These are phyloP conservation scores for Capitella teleta DNA, from an alignment of 1,140 invertebrate genomes.

Conservation along the genomic window DNA sequence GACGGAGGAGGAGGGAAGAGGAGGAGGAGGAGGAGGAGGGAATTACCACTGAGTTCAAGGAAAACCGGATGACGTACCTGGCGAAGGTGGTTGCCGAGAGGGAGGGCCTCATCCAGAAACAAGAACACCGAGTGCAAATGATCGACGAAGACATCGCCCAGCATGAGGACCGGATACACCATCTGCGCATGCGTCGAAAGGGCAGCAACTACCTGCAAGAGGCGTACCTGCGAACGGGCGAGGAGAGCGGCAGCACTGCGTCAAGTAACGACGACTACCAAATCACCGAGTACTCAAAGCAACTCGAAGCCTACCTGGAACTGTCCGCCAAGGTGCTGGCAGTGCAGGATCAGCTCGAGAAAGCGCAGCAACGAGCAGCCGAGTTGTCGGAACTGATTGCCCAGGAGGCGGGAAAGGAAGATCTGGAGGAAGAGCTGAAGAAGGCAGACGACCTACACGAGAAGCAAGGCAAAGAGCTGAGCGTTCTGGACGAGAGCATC, in stretches of 20 bases:
- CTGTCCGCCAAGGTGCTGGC: conserved; percentile 58
- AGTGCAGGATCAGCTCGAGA: conserved; percentile 59
- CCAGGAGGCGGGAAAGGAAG: conserved; percentile 58
- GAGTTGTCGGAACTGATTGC: too few relatives aligned
- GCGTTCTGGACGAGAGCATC: background rate
- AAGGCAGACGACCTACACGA: conserved; percentile 49
- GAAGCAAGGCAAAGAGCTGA: conserved; percentile 27
- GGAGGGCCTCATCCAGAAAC: conserved; percentile 65
- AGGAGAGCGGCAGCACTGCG: conserved; percentile 32
- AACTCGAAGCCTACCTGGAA: conserved; percentile 46
- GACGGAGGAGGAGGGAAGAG: conserved; percentile 13
- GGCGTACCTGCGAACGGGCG: conserved; percentile 53
- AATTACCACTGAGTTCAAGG: too few relatives aligned
- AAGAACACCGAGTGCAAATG: conserved; percentile 53
- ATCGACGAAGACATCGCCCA: conserved; percentile 65
- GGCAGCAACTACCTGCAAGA: conserved; percentile 71
- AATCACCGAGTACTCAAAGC: conserved; percentile 7
- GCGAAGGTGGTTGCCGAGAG: conserved; percentile 67
- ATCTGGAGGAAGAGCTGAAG: conserved; percentile 52
- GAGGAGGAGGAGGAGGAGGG: conserved; percentile 7
- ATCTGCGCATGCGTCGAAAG: conserved; percentile 55
- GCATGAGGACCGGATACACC: conserved; percentile 63
- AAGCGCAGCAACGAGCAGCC: too few relatives aligned
- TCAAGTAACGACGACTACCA: conserved; percentile 19
- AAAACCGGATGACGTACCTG: conserved; percentile 40